phyloP scores from a whole-genome alignment of 1,140 invertebrate genomes.

The Ceratina japonica region DNA sequence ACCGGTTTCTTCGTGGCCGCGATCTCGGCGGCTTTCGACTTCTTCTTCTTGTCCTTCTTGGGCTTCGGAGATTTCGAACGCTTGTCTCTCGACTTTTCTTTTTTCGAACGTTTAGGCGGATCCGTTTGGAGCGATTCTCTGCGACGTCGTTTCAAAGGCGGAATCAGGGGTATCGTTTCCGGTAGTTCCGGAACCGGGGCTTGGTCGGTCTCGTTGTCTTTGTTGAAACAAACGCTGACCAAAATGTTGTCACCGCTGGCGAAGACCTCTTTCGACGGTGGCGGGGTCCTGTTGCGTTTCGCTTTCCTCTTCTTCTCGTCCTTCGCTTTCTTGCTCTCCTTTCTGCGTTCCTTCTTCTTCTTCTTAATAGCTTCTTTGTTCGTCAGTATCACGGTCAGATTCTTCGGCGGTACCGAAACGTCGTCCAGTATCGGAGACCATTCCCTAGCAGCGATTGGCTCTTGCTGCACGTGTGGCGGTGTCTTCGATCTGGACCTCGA shows the following conservation, averaged over 20 bases:
- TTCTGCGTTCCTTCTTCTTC: slow-evolving; percentile 81
- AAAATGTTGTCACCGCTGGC: slow-evolving; percentile 94
- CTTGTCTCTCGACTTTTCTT: slow-evolving; percentile 78
- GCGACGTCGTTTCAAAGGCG: slow-evolving; percentile 72
- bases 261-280: slow-evolving; percentile 92
- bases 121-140: slow-evolving; percentile 69
- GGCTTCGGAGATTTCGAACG: slow-evolving; percentile 78
- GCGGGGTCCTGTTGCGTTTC: slow-evolving; percentile 80
- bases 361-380: slow-evolving; percentile 81
- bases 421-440: slow-evolving; percentile 74
- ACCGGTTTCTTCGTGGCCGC: slow-evolving; percentile 84
- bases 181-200: slow-evolving; percentile 64
- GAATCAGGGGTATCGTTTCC: slow-evolving; percentile 77
- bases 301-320: slow-evolving; percentile 80
- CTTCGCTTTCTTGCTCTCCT: slow-evolving; percentile 76
- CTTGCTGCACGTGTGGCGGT: slow-evolving; percentile 71
- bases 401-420: slow-evolving; percentile 74
- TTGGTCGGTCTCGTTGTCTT: slow-evolving; percentile 81
- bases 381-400: slow-evolving; percentile 79
- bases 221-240: slow-evolving; percentile 94
- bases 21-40: slow-evolving; percentile 79
- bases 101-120: slow-evolving; percentile 75
- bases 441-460: slow-evolving; percentile 68
- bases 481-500: slow-evolving; percentile 79
- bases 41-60: slow-evolving; percentile 79